Conservation (phyloP, 2,113 vertebrate genomes). For the Ursus arctos region DNA sequence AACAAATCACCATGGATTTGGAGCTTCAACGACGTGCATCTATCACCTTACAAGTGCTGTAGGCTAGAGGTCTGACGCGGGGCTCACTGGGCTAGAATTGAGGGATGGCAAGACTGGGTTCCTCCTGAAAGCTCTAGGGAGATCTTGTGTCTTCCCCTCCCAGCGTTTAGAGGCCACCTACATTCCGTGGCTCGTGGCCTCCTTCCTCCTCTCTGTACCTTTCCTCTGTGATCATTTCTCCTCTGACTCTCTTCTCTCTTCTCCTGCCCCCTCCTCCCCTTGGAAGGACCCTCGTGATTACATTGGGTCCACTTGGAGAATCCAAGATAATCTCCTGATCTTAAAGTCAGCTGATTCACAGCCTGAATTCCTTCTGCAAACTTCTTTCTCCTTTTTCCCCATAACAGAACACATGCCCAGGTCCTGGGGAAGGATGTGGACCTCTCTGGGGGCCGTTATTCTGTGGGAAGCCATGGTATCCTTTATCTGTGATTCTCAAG, state of each 20-base stretch:
- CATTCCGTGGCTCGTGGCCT: not conserved
- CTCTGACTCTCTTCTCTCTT: no score
- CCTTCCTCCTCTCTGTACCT: no score
- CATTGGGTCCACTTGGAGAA: not conserved
- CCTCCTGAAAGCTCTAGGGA: not conserved
- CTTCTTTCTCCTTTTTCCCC: not conserved
- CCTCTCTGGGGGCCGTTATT: not conserved
- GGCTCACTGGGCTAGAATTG: not conserved
- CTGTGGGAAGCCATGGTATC: not conserved
- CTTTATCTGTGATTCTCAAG: not conserved
- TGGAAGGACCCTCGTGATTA: not conserved
- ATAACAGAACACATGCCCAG: not conserved
- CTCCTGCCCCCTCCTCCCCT: not conserved
- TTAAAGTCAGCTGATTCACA: not conserved
- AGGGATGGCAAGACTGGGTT: not conserved
- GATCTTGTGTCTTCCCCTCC: not conserved
- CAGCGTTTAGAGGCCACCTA: not conserved
- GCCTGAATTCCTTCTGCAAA: not conserved
- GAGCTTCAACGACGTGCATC: no score
- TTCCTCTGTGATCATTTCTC: not conserved
- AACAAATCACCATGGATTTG: fast-evolving
- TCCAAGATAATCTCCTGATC: not conserved
- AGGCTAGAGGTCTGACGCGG: fast-evolving
- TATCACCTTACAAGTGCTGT: not conserved
- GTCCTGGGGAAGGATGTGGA: not conserved